These are phyloP conservation scores for Enteromius paludinosus DNA, from an alignment of 2,797 vertebrate species.

Conservation along the genomic window DNA sequence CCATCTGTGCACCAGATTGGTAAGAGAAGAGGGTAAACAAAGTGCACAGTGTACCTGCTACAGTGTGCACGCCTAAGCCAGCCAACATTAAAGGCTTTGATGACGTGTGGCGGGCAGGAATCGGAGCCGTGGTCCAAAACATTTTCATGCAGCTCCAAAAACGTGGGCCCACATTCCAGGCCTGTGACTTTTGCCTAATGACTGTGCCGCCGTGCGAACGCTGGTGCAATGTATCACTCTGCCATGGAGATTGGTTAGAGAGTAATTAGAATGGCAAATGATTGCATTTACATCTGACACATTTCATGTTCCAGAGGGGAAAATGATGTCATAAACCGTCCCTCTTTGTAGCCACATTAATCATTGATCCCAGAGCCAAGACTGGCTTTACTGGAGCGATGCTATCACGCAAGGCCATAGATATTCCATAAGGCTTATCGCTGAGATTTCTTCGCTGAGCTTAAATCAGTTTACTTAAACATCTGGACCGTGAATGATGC, in stretches of 20 bases:
- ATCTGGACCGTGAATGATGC: conserved; percentile 53
- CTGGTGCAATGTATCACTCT: conserved; percentile 57
- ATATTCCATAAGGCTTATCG: conserved; percentile 54
- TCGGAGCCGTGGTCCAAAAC: conserved; percentile 66
- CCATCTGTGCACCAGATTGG: conserved; percentile 84
- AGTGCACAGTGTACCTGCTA: conserved; percentile 79
- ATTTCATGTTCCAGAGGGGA: conserved; percentile 61
- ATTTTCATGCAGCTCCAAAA: conserved; percentile 73
- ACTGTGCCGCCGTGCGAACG: conserved; percentile 54
- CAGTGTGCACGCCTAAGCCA: conserved; percentile 64
- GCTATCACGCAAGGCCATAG: conserved; percentile 58
- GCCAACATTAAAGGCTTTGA: conserved; percentile 73
- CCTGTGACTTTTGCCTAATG: conserved; percentile 69
- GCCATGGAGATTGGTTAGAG: conserved; percentile 58
- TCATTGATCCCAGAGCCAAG: conserved; percentile 63
- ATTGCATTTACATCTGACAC: conserved; percentile 71
- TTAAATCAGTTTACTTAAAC: conserved; percentile 38
- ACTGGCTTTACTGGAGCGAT: conserved; percentile 68
- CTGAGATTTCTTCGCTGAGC: conserved; percentile 63
- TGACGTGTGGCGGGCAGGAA: conserved; percentile 70
- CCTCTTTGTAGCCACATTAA: conserved; percentile 66
- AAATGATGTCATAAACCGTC: conserved; percentile 67
- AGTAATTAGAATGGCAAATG: conserved; percentile 72
- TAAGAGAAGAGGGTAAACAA: conserved; percentile 81
- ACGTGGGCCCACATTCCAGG: conserved; percentile 71